phyloP scores from a whole-genome alignment of 2,888 invertebrate genomes.

The Tiliacea aurago region DNA sequence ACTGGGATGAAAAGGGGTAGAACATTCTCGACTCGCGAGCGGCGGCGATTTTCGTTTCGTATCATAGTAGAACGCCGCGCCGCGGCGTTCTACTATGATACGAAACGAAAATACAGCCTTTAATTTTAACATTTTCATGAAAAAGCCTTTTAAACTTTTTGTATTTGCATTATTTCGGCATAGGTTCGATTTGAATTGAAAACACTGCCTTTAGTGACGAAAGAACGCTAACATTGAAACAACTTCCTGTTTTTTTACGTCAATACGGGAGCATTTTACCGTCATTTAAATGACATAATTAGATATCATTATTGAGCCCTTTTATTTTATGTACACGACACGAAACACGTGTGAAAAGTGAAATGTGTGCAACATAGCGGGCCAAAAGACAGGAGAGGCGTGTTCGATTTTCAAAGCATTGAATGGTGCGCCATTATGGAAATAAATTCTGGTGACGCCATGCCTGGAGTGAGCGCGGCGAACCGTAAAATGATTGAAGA shows the following conservation, averaged over 20 bases:
- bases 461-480: conserved; percentile 27
- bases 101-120: conserved; percentile 33
- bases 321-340: conserved; percentile 30
- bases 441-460: conserved; percentile 52
- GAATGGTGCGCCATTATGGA: conserved; percentile 61
- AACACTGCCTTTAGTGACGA: conserved; percentile 15
- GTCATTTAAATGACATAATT: conserved; percentile 41
- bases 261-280: conserved; percentile 3
- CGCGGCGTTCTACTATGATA: conserved; percentile 29
- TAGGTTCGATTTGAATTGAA: conserved; percentile 20
- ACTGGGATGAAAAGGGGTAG: conserved; percentile 61
- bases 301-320: conserved; percentile 27
- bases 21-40: conserved; percentile 49
- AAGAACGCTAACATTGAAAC: conserved; percentile 5
- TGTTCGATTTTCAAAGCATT: conserved; percentile 44
- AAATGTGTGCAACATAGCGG: conserved; percentile 36
- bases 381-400: conserved; percentile 22
- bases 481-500: conserved; percentile 52
- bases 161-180: conserved; percentile 12
- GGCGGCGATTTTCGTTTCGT: too few relatives aligned
- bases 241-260: conserved; percentile 27
- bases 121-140: conserved; percentile 39
- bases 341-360: conserved; percentile 36
- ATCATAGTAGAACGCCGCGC: too few relatives aligned
- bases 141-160: conserved; percentile 6